These are phyloP conservation scores for Rhizomys pruinosus DNA, from an alignment of 2,113 vertebrate species.

Conservation along the genomic window DNA sequence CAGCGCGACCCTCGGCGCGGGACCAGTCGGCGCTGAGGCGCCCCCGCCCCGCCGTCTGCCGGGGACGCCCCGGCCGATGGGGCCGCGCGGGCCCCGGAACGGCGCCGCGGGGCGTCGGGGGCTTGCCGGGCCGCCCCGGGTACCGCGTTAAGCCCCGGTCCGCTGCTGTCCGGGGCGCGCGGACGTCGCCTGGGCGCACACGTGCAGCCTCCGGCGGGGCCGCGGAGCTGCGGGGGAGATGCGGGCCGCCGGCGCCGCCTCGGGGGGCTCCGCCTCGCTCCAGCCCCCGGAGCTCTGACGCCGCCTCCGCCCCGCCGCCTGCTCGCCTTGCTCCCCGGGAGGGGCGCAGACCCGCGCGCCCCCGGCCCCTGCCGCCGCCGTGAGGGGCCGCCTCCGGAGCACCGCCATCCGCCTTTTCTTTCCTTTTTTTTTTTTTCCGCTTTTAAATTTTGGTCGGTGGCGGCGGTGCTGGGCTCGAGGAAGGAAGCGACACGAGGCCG, in stretches of 20 bases:
- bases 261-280: constrained; percentile 75
- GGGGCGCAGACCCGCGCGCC: constrained; percentile 73
- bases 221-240: constrained; percentile 75
- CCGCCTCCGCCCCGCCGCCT: constrained; percentile 68
- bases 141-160: constrained; percentile 44
- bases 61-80: constrained; percentile 72
- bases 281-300: constrained; percentile 76
- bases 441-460: constrained; percentile 61
- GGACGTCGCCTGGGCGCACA: constrained; percentile 78
- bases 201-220: constrained; percentile 75
- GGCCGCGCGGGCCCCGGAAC: constrained; percentile 66
- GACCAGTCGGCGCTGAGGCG: constrained; percentile 67
- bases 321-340: constrained; percentile 55
- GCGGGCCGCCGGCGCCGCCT: constrained; percentile 68
- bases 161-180: constrained; percentile 49
- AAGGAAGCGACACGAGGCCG: constrained; percentile 66
- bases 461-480: constrained; percentile 53
- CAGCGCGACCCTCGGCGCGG: constrained; percentile 70
- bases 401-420: constrained; percentile 30
- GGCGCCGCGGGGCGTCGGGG: constrained; percentile 70
- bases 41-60: constrained; percentile 71
- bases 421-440: background rate
- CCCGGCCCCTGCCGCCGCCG: constrained; percentile 51
- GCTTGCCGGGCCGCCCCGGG: constrained; percentile 56
- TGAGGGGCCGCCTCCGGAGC: constrained; percentile 66